Evolutionary conservation across 2,113 vertebrate species (phyloP), one percentile per base, ranked within the genome.

Genomic region (Anguilla japonica): DNA sequence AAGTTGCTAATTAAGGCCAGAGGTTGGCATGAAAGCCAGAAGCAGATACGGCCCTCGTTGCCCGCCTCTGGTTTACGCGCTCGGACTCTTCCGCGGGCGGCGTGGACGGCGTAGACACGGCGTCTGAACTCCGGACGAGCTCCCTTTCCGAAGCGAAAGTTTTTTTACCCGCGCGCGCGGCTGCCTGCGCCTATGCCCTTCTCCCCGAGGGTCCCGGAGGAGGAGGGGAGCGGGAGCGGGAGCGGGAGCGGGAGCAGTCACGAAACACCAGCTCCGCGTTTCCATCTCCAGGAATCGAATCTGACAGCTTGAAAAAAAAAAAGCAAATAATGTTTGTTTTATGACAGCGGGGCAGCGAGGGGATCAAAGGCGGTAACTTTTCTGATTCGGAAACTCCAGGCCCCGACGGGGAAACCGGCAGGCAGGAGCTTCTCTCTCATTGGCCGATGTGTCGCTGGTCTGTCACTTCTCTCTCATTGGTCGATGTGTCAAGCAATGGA

Each of bases 261-360:
- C 39, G 34, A 88, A 81, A 84, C 34, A 50, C 41, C 22, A 14
- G 53, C 56, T 83, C 56, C 63, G 5, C 34, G 29, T 22, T 80
- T 84, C 16, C 41, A 34, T 60, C 86, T 81, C 14, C 20, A 79
- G 41, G 11, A 80, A 79, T 83, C 81, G 53, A 40, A 40, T 50
- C 63, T 40, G 87, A 83, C 84, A 79, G 57, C 60, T 8, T 20
- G 67, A 6, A 0, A 2, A 46, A 46, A 41, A 39, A 80, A 83
- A 87, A 53, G 81, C 46, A 67, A 82, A 88, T 78, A 82, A 63
- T 53, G 82, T 82, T 86, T 75, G 80, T 78, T 43, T 85, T 83
- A 85, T 79, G 84, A 85, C 84, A 85, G 67, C 46, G 5, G 34
- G 81, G 13, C 67, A 22, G 82, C 34, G 87, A 83, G 81, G 79